Evolutionary conservation across 2,888 invertebrate species (phyloP), one percentile per base, ranked within the genome.

Genomic region (Ptychoptera albimana): DNA sequence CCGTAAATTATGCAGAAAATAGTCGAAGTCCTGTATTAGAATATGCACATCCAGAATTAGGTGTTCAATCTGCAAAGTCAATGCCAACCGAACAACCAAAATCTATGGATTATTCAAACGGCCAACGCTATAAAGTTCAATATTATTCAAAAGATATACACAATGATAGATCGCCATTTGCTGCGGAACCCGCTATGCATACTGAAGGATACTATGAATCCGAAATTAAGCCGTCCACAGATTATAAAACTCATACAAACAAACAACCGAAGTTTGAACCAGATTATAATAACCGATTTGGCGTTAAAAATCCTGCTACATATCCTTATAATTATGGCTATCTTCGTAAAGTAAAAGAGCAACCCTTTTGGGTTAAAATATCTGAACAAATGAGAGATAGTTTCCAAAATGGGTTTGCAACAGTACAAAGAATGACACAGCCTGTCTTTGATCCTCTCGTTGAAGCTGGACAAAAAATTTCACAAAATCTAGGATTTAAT

Each of bases 391-490:
- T 83, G 62, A 79, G 76, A 55, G 79, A 77, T 47, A 80, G 80
- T 39, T 72, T 83, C 32, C 77, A 80, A 53, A 77, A 69, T 36
- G 77, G 83, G 0, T 77, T 79, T 46, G 75, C 79, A 50, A 75
- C 74, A 16, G 75, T 84, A 48, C 77, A 79, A 38, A 70, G 71
- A 30, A 52, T 56, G 39, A 52, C 56, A 1, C 51, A 52, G 30
- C 57, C 57, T 2, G 79, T 81, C 2, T 67, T 80, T 29, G 82
- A 82, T 45, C 83, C 85, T 1, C 60, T 85, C 31, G 75, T 82
- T 1, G 83, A 84, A 61, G 84, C 82, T 0, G 80, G 83, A 0
- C 81, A 82, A 8, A 84, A 83, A 59, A 83, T 84, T 47, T 79
- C 82, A 0, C 75, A 81, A 51, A 84, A 84, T 58, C 66, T 84